Evolutionary conservation across 2,888 invertebrate species (phyloP).

Genomic region (Pyrocoelia pectoralis): DNA sequence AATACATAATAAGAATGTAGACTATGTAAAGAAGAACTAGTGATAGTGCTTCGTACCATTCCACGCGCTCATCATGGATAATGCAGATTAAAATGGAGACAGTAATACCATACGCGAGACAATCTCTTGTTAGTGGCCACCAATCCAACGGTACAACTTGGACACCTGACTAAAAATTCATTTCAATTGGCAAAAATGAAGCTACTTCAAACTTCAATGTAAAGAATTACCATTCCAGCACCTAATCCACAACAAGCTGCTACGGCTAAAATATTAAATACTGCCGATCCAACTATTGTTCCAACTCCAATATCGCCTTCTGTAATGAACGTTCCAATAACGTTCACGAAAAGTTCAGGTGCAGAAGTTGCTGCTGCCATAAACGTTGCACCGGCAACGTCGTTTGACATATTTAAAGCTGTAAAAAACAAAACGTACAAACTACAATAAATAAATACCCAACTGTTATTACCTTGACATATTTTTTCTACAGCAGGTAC

Average conservation of each 20-base stretch:
- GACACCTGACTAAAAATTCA: conserved; percentile 54
- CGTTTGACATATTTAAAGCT: conserved; percentile 75
- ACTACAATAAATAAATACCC: too few species aligned
- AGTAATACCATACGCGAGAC: conserved; percentile 76
- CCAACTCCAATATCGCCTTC: conserved; percentile 80
- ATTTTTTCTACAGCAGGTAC: conserved; percentile 92
- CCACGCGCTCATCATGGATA: conserved; percentile 76
- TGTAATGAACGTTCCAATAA: conserved; percentile 83
- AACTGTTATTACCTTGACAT: conserved; percentile 86
- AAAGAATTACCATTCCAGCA: conserved; percentile 65
- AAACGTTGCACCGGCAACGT: conserved; percentile 90
- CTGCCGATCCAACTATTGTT: conserved; percentile 80
- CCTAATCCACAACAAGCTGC: conserved; percentile 78
- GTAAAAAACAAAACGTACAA: neutral
- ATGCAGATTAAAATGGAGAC: conserved; percentile 77
- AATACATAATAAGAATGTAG: conserved; percentile 74
- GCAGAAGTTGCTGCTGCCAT: conserved; percentile 92
- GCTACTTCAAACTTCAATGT: too few species aligned
- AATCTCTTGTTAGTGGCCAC: conserved; percentile 83
- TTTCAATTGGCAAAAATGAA: neutral
- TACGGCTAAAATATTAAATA: conserved; percentile 81
- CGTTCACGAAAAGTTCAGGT: conserved; percentile 87
- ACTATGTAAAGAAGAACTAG: conserved; percentile 76
- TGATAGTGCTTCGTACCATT: conserved; percentile 82
- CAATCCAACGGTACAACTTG: conserved; percentile 76